Conservation (phyloP, 2,113 vertebrate genomes). For the Nannobrachium achirus region DNA sequence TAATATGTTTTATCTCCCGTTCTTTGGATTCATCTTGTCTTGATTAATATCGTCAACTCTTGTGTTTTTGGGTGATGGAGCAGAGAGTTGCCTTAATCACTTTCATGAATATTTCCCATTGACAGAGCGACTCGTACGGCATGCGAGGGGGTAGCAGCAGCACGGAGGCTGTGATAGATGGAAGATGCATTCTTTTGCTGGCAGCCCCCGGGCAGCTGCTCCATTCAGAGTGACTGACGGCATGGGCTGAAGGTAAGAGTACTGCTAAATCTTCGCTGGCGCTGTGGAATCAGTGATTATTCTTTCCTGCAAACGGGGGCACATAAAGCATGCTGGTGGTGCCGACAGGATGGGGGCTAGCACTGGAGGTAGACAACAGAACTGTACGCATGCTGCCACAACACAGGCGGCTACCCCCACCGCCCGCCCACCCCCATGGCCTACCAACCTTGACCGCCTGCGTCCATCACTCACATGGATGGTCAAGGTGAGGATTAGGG, state of each 20-base stretch:
- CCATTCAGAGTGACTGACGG: constrained; percentile 51
- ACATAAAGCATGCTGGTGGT: constrained; percentile 36
- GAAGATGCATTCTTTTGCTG: constrained; percentile 39
- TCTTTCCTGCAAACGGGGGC: constrained; percentile 25
- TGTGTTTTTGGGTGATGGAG: constrained; percentile 50
- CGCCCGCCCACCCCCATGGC: neutral
- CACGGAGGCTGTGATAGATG: constrained; percentile 31
- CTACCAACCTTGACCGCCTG: constrained; percentile 34
- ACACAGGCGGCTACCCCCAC: neutral
- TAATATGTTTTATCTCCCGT: constrained; percentile 49
- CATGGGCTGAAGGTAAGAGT: constrained; percentile 43
- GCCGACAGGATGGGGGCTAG: constrained; percentile 9
- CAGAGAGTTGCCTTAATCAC: constrained; percentile 61
- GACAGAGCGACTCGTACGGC: constrained; percentile 22
- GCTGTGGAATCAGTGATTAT: constrained; percentile 40
- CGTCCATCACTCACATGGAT: constrained; percentile 34
- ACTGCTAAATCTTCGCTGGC: constrained; percentile 46
- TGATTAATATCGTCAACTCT: constrained; percentile 52
- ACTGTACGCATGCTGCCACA: neutral
- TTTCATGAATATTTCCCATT: constrained; percentile 51
- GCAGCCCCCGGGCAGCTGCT: constrained; percentile 49
- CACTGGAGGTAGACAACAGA: too few species aligned
- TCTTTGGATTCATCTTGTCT: constrained; percentile 43
- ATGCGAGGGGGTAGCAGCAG: constrained; percentile 32
- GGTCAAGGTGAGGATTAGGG: constrained; percentile 53